phyloP scores from a whole-genome alignment of 2,797 vertebrate genomes.

The Crypturellus tataupa region DNA sequence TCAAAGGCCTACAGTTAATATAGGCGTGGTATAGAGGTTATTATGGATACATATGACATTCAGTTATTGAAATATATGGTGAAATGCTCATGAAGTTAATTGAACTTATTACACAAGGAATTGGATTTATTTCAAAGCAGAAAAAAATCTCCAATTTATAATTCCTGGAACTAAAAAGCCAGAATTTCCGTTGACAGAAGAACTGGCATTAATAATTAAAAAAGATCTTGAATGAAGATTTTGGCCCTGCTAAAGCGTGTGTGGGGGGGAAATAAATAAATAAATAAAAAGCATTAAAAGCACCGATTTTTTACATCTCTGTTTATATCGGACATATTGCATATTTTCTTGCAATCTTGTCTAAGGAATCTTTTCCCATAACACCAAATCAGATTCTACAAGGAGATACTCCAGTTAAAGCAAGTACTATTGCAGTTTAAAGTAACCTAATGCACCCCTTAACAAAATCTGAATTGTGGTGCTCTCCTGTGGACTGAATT shows the following conservation, averaged over 20 bases:
- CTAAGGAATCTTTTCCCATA: background rate
- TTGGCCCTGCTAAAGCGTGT: background rate
- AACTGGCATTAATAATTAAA: background rate
- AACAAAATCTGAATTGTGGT: background rate
- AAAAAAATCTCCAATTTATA: background rate
- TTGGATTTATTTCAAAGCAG: conserved; percentile 6
- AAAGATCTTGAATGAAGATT: background rate
- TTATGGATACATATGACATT: background rate
- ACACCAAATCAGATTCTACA: background rate
- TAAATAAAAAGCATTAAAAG: background rate
- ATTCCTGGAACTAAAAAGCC: background rate
- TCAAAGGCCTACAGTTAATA: conserved; percentile 41
- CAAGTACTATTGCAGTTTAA: background rate
- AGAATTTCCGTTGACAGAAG: background rate
- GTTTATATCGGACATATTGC: background rate
- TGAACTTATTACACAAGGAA: background rate
- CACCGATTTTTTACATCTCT: background rate
- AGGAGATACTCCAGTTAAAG: background rate
- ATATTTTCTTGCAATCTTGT: background rate
- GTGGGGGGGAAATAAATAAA: background rate
- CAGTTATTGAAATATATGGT: conserved; percentile 4
- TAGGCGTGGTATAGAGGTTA: background rate
- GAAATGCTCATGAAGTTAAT: conserved; percentile 9
- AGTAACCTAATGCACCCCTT: background rate
- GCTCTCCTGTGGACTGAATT: background rate